phyloP scores from a whole-genome alignment of 2,888 invertebrate species.

The Lithosia quadra region DNA sequence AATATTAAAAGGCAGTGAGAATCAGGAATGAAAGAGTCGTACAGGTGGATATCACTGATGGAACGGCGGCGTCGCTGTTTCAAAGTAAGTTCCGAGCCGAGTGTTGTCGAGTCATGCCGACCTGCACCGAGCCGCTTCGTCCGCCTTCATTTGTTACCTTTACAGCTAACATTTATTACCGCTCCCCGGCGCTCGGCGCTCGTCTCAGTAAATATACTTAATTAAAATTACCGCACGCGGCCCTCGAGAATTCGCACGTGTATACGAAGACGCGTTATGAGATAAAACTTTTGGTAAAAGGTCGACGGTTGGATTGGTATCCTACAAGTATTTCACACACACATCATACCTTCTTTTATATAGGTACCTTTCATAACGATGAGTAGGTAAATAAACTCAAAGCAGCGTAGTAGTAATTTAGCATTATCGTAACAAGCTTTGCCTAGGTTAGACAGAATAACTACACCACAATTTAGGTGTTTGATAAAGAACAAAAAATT shows the following conservation, averaged over 20 bases:
- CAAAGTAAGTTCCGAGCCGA: conserved; percentile 26
- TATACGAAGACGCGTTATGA: conserved; percentile 67
- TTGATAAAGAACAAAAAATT: no score
- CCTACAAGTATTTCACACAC: not conserved
- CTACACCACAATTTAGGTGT: no score
- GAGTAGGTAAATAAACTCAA: not conserved
- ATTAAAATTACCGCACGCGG: conserved; percentile 82
- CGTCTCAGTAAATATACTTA: conserved; percentile 80
- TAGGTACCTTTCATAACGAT: not conserved
- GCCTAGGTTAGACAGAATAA: no score
- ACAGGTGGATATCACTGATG: conserved; percentile 73
- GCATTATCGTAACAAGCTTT: not conserved
- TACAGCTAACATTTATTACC: conserved; percentile 78
- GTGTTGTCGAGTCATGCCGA: conserved; percentile 33
- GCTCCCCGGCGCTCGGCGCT: conserved; percentile 64
- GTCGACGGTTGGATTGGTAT: conserved; percentile 28
- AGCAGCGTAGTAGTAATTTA: not conserved
- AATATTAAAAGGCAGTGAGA: conserved; percentile 60
- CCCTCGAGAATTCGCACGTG: conserved; percentile 66
- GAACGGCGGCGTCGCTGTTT: conserved; percentile 46
- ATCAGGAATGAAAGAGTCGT: conserved; percentile 70
- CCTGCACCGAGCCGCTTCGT: conserved; percentile 42
- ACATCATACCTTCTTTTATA: not conserved
- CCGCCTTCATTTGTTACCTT: conserved; percentile 77
- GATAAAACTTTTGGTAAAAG: conserved; percentile 66